These are phyloP conservation scores for Cheilosia grossa DNA, from an alignment of 2,888 invertebrate species.

Conservation along the genomic window DNA sequence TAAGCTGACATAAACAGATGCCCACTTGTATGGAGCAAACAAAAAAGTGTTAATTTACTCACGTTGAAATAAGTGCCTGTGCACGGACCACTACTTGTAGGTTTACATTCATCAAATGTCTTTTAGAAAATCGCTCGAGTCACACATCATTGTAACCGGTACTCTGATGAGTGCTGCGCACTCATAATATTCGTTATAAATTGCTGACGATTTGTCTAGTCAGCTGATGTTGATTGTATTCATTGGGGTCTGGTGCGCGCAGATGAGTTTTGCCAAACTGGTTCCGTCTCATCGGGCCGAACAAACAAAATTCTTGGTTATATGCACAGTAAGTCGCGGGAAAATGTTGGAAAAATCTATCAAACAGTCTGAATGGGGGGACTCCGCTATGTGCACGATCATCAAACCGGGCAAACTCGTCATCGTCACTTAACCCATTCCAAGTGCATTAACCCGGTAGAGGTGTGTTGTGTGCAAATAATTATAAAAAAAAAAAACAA, in stretches of 20 bases:
- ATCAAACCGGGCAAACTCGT: slow-evolving; percentile 20
- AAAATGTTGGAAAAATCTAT: slow-evolving; percentile 40
- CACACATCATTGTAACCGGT: slow-evolving; percentile 37
- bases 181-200: slow-evolving; percentile 62
- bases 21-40: slow-evolving; percentile 33
- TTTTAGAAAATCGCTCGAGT: slow-evolving; percentile 45
- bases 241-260: slow-evolving; percentile 21
- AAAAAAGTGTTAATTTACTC: slow-evolving; percentile 58
- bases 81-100: slow-evolving; percentile 4
- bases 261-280: slow-evolving; percentile 46
- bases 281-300: slow-evolving; percentile 39
- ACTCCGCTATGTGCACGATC: slow-evolving; percentile 33
- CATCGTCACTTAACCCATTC: slow-evolving; percentile 67
- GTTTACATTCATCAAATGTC: slow-evolving; percentile 48
- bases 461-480: slow-evolving; percentile 46
- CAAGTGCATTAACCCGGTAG: slow-evolving; percentile 63
- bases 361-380: slow-evolving; percentile 27
- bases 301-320: background rate
- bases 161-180: slow-evolving; percentile 9
- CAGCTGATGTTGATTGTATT: slow-evolving; percentile 63
- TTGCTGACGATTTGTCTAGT: slow-evolving; percentile 70
- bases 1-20: slow-evolving; percentile 58
- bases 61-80: slow-evolving; percentile 40
- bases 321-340: slow-evolving; percentile 28
- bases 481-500: slow-evolving; percentile 45